Base-by-base conservation (phyloP, 2,888 invertebrate species). In the Drosophila lutescens region DNA sequence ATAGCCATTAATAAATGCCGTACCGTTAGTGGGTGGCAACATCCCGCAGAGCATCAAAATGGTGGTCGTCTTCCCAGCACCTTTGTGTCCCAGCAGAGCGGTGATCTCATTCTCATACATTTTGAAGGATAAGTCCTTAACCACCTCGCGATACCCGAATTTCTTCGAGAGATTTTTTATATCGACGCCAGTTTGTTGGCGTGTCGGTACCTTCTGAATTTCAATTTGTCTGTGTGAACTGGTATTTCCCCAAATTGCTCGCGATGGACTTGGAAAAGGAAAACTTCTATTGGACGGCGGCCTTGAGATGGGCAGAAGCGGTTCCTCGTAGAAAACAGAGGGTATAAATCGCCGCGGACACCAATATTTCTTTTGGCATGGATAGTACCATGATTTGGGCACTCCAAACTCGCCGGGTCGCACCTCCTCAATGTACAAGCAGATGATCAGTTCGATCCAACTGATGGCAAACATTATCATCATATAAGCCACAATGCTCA, bases 21-120 rank as follows among this genome's bases (percentile, higher is more conserved):
- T 94, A 0, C 96, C 96, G 43, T 93, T 92, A 0, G 94, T 94
- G 10, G 94, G 94, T 26, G 94, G 93, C 68, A 94, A 92, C 91
- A 95, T 94, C 30, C 95, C 97, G 60, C 97, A 97, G 51, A 98
- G 92, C 95, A 98, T 97, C 0, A 96, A 96, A 94, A 98, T 97
- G 3, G 97, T 97, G 0, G 98, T 97, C 2, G 97, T 97, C 93
- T 98, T 98, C 13, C 98, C 97, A 57, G 97, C 97, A 2, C 98
- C 98, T 61, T 82, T 86, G 59, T 96, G 95, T 1, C 96, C 96
- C 38, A 96, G 92, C 17, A 96, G 89, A 6, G 96, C 96, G 0
- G 97, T 97, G 73, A 97, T 97, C 92, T 98, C 97, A 63, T 95
- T 95, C 87, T 96, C 95, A 89, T 96, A 97, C 93, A 98, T 95